Evolutionary conservation across 2,113 vertebrate genomes (phyloP).

Genomic region (Amphiprion percula): DNA sequence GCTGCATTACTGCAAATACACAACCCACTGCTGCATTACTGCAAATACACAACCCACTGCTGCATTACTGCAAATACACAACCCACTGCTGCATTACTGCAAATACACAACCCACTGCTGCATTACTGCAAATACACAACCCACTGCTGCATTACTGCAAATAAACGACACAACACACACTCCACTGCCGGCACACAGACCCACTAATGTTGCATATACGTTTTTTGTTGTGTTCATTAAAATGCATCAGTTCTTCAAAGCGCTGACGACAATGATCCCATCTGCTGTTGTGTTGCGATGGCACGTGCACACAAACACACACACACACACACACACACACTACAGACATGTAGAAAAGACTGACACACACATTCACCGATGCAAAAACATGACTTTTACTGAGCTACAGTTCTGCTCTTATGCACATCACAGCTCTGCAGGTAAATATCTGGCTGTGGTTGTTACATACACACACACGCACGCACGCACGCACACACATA

Average conservation of each 20-base stretch:
- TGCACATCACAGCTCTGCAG: constrained; percentile 8
- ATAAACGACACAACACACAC: constrained; percentile 4
- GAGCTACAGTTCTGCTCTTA: constrained; percentile 1
- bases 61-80: too few relatives aligned
- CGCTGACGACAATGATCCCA: constrained; percentile 83
- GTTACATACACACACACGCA: constrained; percentile 5
- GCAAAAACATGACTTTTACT: constrained; percentile 1
- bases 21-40: too few relatives aligned
- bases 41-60: too few relatives aligned
- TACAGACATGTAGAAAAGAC: constrained; percentile 15
- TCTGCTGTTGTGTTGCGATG: constrained; percentile 74
- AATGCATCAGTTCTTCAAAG: constrained; percentile 86
- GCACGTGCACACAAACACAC: constrained; percentile 35
- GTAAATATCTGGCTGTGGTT: constrained; percentile 18
- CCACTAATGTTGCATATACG: constrained; percentile 44
- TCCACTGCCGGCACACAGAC: constrained; percentile 5
- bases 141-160: too few relatives aligned
- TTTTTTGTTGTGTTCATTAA: constrained; percentile 79
- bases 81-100: too few relatives aligned
- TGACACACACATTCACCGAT: constrained; percentile 6
- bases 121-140: too few relatives aligned
- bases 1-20: too few relatives aligned
- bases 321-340: constrained; percentile 24
- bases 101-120: too few relatives aligned
- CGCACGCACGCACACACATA: constrained; percentile 12